phyloP scores from a whole-genome alignment of 2,797 vertebrate genomes.

The Babyrousa celebensis region DNA sequence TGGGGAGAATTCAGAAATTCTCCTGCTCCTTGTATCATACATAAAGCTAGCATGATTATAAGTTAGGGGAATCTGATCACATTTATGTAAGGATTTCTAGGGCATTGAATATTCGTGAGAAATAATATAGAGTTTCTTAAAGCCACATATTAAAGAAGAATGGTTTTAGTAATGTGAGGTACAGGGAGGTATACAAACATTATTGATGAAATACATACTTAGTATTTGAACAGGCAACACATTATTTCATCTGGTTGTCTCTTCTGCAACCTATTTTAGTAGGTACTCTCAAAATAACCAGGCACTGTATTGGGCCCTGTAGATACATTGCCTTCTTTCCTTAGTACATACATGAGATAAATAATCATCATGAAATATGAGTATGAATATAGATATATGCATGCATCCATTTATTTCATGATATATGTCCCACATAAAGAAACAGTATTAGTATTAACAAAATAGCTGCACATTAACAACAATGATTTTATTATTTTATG shows the following conservation, averaged over 20 bases:
- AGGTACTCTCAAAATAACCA: neutral
- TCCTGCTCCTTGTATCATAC: neutral
- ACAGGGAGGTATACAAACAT: neutral
- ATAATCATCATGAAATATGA: conserved; percentile 5
- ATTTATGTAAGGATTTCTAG: neutral
- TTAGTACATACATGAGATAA: neutral
- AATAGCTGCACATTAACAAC: conserved; percentile 39
- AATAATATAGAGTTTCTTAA: conserved; percentile 73
- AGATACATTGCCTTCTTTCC: neutral
- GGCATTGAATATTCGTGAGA: conserved; percentile 59
- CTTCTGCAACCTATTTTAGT: neutral
- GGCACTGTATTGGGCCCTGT: neutral
- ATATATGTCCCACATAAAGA: neutral
- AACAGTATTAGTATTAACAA: conserved; percentile 38
- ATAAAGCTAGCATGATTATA: neutral
- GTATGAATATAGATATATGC: neutral
- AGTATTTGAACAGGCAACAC: conserved; percentile 56
- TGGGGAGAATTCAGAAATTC: conserved; percentile 40
- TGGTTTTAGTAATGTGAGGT: conserved; percentile 43
- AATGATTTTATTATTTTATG: neutral
- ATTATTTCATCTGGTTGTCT: neutral
- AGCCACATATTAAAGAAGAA: conserved; percentile 69
- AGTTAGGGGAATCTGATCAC: neutral
- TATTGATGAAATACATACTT: conserved; percentile 60
- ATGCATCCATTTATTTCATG: neutral